phyloP scores from a whole-genome alignment of 2,888 invertebrate species.

The Caradrina kadenii region DNA sequence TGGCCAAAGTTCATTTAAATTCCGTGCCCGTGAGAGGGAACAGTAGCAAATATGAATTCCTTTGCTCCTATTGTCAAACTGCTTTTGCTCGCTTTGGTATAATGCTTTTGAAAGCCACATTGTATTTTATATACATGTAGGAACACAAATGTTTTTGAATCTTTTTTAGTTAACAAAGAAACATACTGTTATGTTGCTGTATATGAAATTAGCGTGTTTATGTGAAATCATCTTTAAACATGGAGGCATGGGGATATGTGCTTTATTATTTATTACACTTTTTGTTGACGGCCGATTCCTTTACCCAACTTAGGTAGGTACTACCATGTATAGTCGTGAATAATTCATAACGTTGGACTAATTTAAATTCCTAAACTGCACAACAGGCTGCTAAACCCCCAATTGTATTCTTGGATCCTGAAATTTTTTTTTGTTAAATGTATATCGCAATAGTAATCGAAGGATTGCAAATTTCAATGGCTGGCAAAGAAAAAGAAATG shows the following conservation, averaged over 20 bases:
- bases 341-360: conserved; percentile 36
- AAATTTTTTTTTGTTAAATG: conserved; percentile 17
- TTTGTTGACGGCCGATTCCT: conserved; percentile 26
- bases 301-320: conserved; percentile 15
- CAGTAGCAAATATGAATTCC: conserved; percentile 90
- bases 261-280: conserved; percentile 29
- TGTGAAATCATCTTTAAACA: conserved; percentile 35
- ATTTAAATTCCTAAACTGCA: conserved; percentile 38
- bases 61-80: conserved; percentile 88
- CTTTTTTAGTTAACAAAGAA: conserved; percentile 49
- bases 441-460: conserved; percentile 65
- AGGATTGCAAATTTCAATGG: conserved; percentile 70
- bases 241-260: conserved; percentile 25
- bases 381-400: conserved; percentile 17
- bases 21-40: conserved; percentile 87
- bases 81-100: conserved; percentile 83
- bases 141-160: conserved; percentile 59
- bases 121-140: conserved; percentile 73
- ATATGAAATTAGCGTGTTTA: conserved; percentile 50
- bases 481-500: conserved; percentile 70
- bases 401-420: background rate
- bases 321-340: conserved; percentile 29
- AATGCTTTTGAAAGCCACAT: conserved; percentile 83
- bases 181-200: conserved; percentile 39
- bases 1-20: conserved; percentile 90